Conservation (phyloP, 2,888 invertebrate genomes). For the Malthinus flaveolus region DNA sequence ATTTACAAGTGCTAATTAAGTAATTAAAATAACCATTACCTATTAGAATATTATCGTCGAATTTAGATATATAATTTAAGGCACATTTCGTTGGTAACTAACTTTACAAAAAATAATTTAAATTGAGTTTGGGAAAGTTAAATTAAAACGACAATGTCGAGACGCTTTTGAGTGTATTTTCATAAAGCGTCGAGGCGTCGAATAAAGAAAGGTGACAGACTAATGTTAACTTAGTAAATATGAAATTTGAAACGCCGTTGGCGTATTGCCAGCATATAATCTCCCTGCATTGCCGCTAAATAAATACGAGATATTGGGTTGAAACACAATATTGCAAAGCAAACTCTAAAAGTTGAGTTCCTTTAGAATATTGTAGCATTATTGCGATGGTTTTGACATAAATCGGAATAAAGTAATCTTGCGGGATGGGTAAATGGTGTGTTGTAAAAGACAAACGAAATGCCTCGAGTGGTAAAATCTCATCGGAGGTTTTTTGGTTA, state of each 20-base stretch:
- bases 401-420: conserved; percentile 30
- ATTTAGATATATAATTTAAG: no score
- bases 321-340: conserved; percentile 36
- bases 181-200: conserved; percentile 36
- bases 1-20: no score
- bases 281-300: conserved; percentile 38
- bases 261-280: conserved; percentile 47
- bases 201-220: conserved; percentile 39
- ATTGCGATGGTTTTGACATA: conserved; percentile 33
- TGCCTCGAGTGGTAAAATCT: conserved; percentile 30
- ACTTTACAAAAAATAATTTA: no score
- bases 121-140: no score
- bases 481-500: conserved; percentile 28
- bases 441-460: conserved; percentile 30
- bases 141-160: conserved; percentile 7
- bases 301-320: conserved; percentile 38
- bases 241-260: conserved; percentile 51
- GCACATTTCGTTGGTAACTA: no score
- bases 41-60: no score
- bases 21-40: no score
- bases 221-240: conserved; percentile 52
- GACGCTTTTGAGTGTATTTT: neutral
- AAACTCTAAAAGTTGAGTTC: conserved; percentile 24
- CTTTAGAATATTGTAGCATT: conserved; percentile 19
- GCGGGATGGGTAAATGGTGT: conserved; percentile 27